Evolutionary conservation across 2,888 invertebrate genomes (phyloP).

Genomic region (Ferdinandea cuprea): DNA sequence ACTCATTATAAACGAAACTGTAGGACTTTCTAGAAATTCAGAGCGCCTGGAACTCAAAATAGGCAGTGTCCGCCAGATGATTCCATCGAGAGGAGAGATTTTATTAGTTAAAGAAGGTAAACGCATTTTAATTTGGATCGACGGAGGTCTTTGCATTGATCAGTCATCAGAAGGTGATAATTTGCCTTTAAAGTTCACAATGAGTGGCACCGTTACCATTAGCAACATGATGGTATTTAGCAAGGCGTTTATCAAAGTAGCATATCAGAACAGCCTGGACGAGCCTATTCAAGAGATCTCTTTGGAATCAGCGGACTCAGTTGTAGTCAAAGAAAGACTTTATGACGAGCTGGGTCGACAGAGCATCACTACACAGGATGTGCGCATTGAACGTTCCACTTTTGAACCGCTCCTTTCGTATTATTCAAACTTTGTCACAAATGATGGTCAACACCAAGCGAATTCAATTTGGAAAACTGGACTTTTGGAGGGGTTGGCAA

Average conservation of each 20-base stretch:
- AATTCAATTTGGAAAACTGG: conserved; percentile 47
- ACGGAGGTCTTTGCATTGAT: conserved; percentile 36
- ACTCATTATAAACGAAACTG: background rate
- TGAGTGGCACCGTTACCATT: conserved; percentile 5
- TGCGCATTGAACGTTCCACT: conserved; percentile 7
- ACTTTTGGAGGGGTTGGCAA: conserved; percentile 15
- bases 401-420: conserved; percentile 5
- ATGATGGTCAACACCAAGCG: background rate
- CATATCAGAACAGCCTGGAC: conserved; percentile 28
- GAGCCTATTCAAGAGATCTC: conserved; percentile 34
- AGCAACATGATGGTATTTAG: conserved; percentile 37
- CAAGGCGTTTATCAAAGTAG: conserved; percentile 8
- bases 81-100: conserved; percentile 35
- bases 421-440: conserved; percentile 22
- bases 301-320: conserved; percentile 19
- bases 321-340: conserved; percentile 37
- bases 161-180: background rate
- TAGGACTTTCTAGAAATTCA: background rate
- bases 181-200: conserved; percentile 8
- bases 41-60: background rate
- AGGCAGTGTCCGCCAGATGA: background rate
- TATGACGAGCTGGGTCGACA: conserved; percentile 51
- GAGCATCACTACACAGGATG: conserved; percentile 31
- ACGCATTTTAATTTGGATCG: conserved; percentile 40
- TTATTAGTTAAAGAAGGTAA: conserved; percentile 23